Evolutionary conservation across 2,797 vertebrate genomes (phyloP), one percentile per base, ranked within the genome.

Genomic region (Chiloscyllium punctatum): DNA sequence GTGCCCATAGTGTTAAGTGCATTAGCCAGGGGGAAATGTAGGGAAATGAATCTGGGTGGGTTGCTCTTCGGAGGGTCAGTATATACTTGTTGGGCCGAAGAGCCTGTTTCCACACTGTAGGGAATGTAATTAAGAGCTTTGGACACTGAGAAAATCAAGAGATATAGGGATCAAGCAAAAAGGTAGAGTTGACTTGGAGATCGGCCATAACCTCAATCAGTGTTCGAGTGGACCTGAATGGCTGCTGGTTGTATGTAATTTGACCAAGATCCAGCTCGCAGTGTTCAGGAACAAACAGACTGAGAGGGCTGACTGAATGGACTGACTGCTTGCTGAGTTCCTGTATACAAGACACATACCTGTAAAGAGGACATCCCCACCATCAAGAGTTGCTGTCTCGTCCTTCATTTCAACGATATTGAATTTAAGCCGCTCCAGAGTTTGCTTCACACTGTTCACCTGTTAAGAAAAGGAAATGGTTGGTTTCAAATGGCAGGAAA

Each of bases 361-460:
- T 97, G 99, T 99, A 96, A 99, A 99, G 96, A 99, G 98, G 96
- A 99, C 99, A 0, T 99, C 99, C 96, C 99, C 99, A 95, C 99
- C 99, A 72, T 99, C 99, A 97, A 99, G 97, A 0, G 98, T 99
- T 87, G 99, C 99, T 0, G 97, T 98, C 97, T 99, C 98, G 68
- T 99, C 99, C 4, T 97, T 98, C 98, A 99, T 99, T 96, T 99
- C 99, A 88, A 99, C 98, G 37, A 99, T 97, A 96, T 99, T 99
- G 96, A 99, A 97, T 95, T 98, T 98, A 96, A 99, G 98, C 82
- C 98, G 98, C 96, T 98, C 97, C 96, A 99, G 96, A 23, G 97
- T 98, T 95, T 92, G 97, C 97, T 98, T 98, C 98, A 99, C 98
- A 95, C 97, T 97, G 97, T 98, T 98, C 62, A 98, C 98, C 99